Evolutionary conservation across 2,888 invertebrate genomes (phyloP).

Genomic region (Hydropsyche betteni): DNA sequence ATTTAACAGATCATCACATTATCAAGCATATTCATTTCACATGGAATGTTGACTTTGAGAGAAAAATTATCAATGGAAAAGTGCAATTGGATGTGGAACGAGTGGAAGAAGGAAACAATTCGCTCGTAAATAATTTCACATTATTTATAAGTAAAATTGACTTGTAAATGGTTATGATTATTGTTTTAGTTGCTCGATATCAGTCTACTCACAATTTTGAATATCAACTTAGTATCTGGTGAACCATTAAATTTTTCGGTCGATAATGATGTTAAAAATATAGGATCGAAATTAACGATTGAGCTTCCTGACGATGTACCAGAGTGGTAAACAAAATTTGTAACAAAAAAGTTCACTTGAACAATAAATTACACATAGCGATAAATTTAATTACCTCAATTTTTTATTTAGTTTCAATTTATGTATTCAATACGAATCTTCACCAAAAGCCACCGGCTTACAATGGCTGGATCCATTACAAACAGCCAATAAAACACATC

Average conservation of each 20-base stretch:
- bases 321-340: conserved; percentile 18
- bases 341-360: not conserved
- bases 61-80: conserved; percentile 73
- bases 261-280: conserved; percentile 70
- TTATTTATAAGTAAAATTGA: not conserved
- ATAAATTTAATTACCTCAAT: not conserved
- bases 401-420: conserved; percentile 63
- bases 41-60: conserved; percentile 76
- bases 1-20: conserved; percentile 67
- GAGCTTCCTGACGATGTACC: conserved; percentile 64
- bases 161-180: conserved; percentile 31
- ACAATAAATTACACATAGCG: not conserved
- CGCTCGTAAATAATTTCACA: conserved; percentile 57
- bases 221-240: conserved; percentile 63
- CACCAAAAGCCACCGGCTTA: conserved; percentile 80
- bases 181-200: conserved; percentile 77
- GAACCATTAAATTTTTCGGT: conserved; percentile 68
- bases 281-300: conserved; percentile 82
- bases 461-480: conserved; percentile 90
- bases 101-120: conserved; percentile 65
- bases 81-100: conserved; percentile 71
- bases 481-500: conserved; percentile 86
- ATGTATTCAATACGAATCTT: conserved; percentile 78
- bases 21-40: conserved; percentile 72
- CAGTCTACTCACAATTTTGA: conserved; percentile 73